phyloP scores from a whole-genome alignment of 2,113 vertebrate species.

The Antechinus flavipes region DNA sequence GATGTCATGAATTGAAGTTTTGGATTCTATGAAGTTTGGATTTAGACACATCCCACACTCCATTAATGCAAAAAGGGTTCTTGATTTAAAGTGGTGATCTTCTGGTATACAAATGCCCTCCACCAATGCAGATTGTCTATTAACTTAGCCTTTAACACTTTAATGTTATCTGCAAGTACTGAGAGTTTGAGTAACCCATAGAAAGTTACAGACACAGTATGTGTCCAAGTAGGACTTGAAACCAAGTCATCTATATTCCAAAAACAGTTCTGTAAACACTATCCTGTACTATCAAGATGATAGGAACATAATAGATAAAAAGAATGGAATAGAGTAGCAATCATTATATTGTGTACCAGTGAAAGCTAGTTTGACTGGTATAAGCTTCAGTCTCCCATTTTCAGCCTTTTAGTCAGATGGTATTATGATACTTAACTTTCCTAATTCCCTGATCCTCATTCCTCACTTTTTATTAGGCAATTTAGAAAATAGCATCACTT shows the following conservation, averaged over 20 bases:
- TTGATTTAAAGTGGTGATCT: neutral
- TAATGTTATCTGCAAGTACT: neutral
- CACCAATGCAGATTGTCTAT: neutral
- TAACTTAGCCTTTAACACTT: neutral
- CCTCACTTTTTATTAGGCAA: neutral
- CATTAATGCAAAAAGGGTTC: neutral
- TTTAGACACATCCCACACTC: neutral
- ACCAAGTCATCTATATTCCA: neutral
- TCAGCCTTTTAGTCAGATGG: neutral
- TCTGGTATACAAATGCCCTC: neutral
- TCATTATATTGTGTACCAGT: neutral
- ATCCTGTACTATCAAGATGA: neutral
- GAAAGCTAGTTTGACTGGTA: neutral
- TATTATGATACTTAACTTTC: neutral
- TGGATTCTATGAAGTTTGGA: neutral
- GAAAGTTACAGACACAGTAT: neutral
- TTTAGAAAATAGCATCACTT: neutral
- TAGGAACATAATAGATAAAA: neutral
- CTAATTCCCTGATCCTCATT: neutral
- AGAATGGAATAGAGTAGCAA: neutral
- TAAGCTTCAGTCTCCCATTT: neutral
- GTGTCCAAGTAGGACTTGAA: neutral
- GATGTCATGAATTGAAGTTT: neutral
- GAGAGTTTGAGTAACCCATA: neutral
- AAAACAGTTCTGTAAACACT: neutral